Evolutionary conservation across 2,113 vertebrate genomes (phyloP).

Genomic region (Colinus virginianus): DNA sequence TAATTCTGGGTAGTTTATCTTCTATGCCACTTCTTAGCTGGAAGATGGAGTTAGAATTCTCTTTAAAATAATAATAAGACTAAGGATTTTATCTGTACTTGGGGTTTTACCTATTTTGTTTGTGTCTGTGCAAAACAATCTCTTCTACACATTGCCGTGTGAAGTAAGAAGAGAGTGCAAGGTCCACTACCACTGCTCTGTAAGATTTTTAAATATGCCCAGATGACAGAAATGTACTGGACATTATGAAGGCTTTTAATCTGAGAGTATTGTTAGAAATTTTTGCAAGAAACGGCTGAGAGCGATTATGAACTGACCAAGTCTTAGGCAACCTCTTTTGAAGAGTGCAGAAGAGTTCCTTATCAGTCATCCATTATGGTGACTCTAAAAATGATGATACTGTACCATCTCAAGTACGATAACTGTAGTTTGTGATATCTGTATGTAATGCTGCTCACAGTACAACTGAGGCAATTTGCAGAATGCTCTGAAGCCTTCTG

Average conservation of each 20-base stretch:
- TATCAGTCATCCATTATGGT: neutral
- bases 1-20: neutral
- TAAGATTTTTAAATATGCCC: neutral
- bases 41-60: conserved; percentile 38
- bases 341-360: neutral
- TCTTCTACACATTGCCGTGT: neutral
- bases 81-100: neutral
- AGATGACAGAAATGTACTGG: neutral
- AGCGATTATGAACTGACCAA: neutral
- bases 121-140: neutral
- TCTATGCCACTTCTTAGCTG: neutral
- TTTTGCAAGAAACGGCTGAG: neutral
- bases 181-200: neutral
- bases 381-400: neutral
- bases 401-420: neutral
- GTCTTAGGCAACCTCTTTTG: neutral
- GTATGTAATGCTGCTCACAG: neutral
- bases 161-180: neutral
- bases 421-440: neutral
- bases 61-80: neutral
- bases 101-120: neutral
- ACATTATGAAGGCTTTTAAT: neutral
- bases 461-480: neutral
- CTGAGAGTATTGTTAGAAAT: neutral
- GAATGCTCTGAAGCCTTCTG: neutral